Evolutionary conservation across 2,113 vertebrate genomes (phyloP).

Genomic region (Cygnus buccinator): DNA sequence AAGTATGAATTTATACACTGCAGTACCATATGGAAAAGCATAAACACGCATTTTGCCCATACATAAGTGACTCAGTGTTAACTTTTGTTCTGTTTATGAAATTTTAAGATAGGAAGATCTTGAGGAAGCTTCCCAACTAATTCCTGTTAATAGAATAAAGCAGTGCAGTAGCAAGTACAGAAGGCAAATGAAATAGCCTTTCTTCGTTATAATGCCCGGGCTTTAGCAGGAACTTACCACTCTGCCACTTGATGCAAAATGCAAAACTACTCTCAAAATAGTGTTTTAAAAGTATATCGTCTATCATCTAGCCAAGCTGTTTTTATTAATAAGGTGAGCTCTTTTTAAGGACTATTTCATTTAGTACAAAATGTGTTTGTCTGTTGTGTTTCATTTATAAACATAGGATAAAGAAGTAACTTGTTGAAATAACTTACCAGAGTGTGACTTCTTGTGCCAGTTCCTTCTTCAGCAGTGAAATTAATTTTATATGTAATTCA

Average conservation of each 20-base stretch:
- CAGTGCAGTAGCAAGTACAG: background rate
- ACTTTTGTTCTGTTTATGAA: background rate
- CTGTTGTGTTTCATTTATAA: background rate
- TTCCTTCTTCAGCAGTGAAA: background rate
- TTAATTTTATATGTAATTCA: slow-evolving; percentile 12
- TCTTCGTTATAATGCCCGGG: background rate
- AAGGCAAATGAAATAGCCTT: background rate
- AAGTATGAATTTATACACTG: background rate
- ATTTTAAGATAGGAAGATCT: background rate
- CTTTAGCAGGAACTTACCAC: background rate
- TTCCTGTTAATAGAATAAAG: background rate
- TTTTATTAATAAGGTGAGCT: background rate
- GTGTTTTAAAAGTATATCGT: background rate
- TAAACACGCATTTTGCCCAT: background rate
- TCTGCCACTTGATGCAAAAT: background rate
- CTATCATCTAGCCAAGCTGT: background rate
- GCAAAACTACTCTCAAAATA: background rate
- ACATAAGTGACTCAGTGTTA: background rate
- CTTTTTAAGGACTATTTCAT: background rate
- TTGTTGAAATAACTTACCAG: background rate
- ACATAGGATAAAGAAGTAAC: background rate
- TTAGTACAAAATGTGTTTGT: background rate
- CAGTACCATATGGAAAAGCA: background rate
- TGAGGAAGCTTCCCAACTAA: background rate
- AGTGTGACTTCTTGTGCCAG: background rate